A percentile compares a stretch with the other conserved stretches of the same genome.
Evolutionary conservation across 2,797 vertebrate genomes (phyloP).

Genomic region (Pipistrellus pipistrellus): DNA sequence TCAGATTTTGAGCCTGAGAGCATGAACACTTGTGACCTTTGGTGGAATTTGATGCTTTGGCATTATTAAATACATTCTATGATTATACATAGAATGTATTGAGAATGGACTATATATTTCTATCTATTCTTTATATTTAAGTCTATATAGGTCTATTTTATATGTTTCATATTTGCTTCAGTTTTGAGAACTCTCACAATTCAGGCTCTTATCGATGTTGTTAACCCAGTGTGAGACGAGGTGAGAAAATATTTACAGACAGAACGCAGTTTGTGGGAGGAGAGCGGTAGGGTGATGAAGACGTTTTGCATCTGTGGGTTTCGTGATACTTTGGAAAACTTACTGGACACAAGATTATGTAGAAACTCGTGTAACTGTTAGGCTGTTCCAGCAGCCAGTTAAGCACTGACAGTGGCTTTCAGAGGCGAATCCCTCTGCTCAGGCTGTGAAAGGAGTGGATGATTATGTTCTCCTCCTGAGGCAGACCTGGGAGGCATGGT

Average conservation of each 20-base stretch:
- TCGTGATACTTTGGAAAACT: not conserved
- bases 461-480: not conserved
- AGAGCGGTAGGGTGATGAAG: not conserved
- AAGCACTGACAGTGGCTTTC: not conserved
- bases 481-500: not conserved
- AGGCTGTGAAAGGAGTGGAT: not conserved
- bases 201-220: not conserved
- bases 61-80: not conserved
- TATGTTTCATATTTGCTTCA: not conserved
- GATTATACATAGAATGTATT: not conserved
- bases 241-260: not conserved
- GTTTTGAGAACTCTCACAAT: not conserved
- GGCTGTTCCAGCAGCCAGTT: not conserved
- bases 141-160: not conserved
- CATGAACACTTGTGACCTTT: not conserved
- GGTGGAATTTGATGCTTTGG: not conserved
- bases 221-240: not conserved
- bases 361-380: not conserved
- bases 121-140: not conserved
- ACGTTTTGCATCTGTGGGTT: not conserved
- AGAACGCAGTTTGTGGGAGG: not conserved
- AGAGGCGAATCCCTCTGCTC: not conserved
- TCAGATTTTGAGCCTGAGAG: not conserved
- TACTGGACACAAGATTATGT: not conserved
- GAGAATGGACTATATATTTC: not conserved